Evolutionary conservation across 2,113 vertebrate species (phyloP).

Genomic region (Halcyon malimbica): DNA sequence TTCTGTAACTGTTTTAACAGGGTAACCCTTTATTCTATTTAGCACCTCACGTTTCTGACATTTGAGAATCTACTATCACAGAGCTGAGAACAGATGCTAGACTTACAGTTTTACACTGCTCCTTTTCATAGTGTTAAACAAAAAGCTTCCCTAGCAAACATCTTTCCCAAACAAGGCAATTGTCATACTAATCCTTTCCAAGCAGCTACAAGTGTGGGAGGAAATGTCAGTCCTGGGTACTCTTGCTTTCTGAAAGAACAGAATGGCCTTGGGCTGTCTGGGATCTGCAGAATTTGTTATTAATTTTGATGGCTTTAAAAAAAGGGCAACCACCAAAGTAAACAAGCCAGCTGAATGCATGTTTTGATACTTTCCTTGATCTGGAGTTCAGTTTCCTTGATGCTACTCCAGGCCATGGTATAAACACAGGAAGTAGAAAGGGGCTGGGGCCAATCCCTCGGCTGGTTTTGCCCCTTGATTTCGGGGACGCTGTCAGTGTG

Average conservation of each 20-base stretch:
- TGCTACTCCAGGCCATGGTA: not conserved
- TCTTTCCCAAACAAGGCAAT: conserved; percentile 30
- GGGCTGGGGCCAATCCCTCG: not conserved
- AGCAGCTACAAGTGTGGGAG: not conserved
- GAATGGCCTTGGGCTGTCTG: not conserved
- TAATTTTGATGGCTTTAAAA: not conserved
- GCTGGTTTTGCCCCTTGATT: not conserved
- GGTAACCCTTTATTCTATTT: not conserved
- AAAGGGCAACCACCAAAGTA: not conserved
- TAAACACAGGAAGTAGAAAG: not conserved
- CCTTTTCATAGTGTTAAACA: not conserved
- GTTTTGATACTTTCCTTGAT: not conserved
- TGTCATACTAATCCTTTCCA: not conserved
- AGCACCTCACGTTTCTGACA: not conserved
- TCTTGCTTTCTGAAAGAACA: not conserved
- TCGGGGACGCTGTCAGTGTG: not conserved
- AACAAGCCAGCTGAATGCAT: not conserved
- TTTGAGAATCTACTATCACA: not conserved
- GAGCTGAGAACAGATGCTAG: not conserved
- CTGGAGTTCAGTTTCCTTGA: not conserved
- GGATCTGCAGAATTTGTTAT: not conserved
- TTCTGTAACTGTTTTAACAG: not conserved
- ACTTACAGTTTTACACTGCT: not conserved
- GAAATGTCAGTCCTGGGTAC: not conserved
- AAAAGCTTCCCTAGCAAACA: not conserved